Evolutionary conservation across 2,113 vertebrate genomes (phyloP).

Genomic region (Acanthisitta chloris): DNA sequence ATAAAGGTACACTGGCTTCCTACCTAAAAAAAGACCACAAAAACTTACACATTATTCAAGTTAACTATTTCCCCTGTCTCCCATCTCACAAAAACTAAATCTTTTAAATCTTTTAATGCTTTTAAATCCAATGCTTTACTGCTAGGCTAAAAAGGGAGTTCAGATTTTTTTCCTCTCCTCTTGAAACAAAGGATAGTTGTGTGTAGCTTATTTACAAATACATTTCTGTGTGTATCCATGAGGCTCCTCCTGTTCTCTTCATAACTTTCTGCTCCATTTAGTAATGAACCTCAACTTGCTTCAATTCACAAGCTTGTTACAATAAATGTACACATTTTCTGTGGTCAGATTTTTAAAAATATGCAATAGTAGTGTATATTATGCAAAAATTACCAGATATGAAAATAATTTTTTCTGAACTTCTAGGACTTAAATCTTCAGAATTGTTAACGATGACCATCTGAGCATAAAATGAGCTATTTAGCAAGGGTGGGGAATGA

Average conservation of each 20-base stretch:
- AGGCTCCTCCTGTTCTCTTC: background rate
- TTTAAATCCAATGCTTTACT: conserved; percentile 5
- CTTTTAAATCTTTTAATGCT: too few species aligned
- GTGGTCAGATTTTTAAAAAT: background rate
- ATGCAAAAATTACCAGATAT: background rate
- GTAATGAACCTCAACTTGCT: background rate
- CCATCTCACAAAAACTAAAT: background rate
- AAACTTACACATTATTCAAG: background rate
- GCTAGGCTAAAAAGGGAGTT: background rate
- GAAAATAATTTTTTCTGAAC: background rate
- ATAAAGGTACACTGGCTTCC: background rate
- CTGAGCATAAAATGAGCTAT: background rate
- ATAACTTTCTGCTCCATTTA: background rate
- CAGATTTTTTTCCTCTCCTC: background rate
- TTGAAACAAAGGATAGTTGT: background rate
- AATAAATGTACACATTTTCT: background rate
- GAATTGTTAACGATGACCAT: background rate
- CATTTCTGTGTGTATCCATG: background rate
- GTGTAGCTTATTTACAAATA: background rate
- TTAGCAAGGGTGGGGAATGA: background rate
- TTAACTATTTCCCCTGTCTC: background rate
- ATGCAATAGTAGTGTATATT: background rate
- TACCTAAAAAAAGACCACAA: background rate
- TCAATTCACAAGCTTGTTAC: background rate
- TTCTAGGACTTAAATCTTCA: background rate